phyloP scores from a whole-genome alignment of 2,888 invertebrate species.

The Rotaria macrura region DNA sequence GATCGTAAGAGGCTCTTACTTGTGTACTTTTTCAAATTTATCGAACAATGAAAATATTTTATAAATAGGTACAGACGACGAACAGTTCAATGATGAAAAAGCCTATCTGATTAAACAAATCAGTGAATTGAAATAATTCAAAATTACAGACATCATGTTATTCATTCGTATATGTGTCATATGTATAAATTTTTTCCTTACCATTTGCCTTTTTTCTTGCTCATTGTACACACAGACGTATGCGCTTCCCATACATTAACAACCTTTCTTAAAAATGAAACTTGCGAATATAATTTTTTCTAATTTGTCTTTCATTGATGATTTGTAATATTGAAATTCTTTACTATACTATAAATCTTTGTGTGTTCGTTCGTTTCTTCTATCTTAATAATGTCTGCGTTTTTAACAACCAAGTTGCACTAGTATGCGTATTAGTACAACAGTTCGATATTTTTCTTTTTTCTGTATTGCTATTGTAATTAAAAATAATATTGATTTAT shows the following conservation, averaged over 20 bases:
- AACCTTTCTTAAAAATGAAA: neutral
- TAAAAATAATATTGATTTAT: too few species aligned
- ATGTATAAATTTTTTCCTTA: neutral
- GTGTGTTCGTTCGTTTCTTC: neutral
- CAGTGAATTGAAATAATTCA: constrained; percentile 78
- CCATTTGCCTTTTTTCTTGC: neutral
- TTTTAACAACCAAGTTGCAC: neutral
- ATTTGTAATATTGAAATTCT: neutral
- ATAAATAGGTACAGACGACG: constrained; percentile 68
- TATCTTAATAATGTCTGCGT: neutral
- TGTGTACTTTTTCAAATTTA: constrained; percentile 39
- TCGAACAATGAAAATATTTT: too few species aligned
- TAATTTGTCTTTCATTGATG: neutral
- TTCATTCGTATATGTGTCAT: neutral
- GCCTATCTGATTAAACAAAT: constrained; percentile 99
- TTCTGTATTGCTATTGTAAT: too few species aligned
- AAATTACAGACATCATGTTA: neutral
- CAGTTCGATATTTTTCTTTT: too few species aligned
- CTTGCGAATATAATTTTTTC: neutral
- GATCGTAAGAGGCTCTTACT: constrained; percentile 77
- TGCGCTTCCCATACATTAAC: neutral
- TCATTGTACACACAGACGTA: neutral
- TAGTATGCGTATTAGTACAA: neutral
- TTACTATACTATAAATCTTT: neutral
- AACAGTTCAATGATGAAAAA: constrained; percentile 99